Evolutionary conservation across 2,888 invertebrate genomes (phyloP), one percentile per base, ranked within the genome.

Genomic region (Parelbella ahira): DNA sequence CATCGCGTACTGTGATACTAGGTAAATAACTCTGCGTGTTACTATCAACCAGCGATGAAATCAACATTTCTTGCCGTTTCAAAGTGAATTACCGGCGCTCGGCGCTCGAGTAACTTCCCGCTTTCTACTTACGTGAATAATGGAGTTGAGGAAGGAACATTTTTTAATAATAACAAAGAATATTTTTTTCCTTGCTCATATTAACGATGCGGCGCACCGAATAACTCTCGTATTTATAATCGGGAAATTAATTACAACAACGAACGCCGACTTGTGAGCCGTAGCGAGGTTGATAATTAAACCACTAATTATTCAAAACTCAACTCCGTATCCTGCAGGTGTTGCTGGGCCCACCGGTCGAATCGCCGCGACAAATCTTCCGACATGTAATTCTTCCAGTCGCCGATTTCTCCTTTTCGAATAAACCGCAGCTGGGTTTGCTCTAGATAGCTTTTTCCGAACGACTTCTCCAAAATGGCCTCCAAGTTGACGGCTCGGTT

Each of bases 401-500:
- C 94, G 0, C 95, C 95, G 8, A 94, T 91, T 64, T 91, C 89
- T 0, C 95, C 95, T 71, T 93, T 94, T 7, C 94, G 88, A 46
- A 94, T 93, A 55, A 94, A 94, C 55, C 91, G 90, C 0, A 83
- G 56, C 18, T 89, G 70, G 0, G 89, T 87, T 25, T 89, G 82
- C 9, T 86, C 78, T 21, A 88, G 68, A 37, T 79, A 81, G 33
- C 79, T 80, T 18, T 73, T 74, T 0, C 87, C 84, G 11, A 82
- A 88, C 0, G 88, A 88, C 47, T 88, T 88, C 41, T 88, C 88
- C 4, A 93, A 70, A 21, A 93, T 77, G 1, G 89, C 81, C 45
- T 93, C 91, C 55, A 93, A 70, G 59, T 97, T 97, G 0, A 95
- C 91, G 1, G 93, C 92, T 11, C 93, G 90, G 70, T 97, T 97